Evolutionary conservation across 37 sponge, comb jelly and placozoan genomes (phyloP).

Genomic region (Chondrosia reniformis): DNA sequence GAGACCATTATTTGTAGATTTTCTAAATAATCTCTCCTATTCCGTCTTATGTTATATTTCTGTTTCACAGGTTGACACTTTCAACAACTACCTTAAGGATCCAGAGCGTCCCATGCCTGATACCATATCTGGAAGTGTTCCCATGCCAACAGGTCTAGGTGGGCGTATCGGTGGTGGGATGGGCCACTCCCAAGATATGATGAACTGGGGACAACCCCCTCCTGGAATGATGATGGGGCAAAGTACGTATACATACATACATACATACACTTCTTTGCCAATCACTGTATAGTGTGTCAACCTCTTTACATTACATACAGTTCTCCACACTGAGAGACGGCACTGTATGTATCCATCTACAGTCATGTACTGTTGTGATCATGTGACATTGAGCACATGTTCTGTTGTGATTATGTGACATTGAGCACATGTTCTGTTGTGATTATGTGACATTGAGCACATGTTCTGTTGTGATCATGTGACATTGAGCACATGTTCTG

Average conservation of each 20-base stretch:
- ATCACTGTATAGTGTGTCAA: too few species aligned
- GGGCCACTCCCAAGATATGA: neutral
- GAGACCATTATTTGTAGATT: neutral
- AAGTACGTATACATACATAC: neutral
- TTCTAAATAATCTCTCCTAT: neutral
- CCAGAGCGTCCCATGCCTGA: conserved; percentile 76
- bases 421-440: too few species aligned
- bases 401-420: too few species aligned
- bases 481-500: too few species aligned
- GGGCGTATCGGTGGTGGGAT: conserved; percentile 7
- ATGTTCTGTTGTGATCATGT: too few species aligned
- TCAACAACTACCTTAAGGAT: conserved; percentile 85
- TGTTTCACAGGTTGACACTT: conserved; percentile 57
- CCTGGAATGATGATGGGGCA: conserved; percentile 19
- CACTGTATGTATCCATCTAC: too few species aligned
- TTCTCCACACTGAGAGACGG: too few species aligned
- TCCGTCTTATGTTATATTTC: neutral
- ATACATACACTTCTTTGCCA: too few species aligned
- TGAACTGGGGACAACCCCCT: neutral
- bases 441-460: too few species aligned
- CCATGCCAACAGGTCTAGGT: conserved; percentile 13
- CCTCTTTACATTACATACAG: too few species aligned
- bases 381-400: too few species aligned
- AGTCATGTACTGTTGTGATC: too few species aligned
- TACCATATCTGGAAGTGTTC: neutral